Base-by-base conservation (phyloP, 2,888 invertebrate species). In the Stenoptilia bipunctidactyla region DNA sequence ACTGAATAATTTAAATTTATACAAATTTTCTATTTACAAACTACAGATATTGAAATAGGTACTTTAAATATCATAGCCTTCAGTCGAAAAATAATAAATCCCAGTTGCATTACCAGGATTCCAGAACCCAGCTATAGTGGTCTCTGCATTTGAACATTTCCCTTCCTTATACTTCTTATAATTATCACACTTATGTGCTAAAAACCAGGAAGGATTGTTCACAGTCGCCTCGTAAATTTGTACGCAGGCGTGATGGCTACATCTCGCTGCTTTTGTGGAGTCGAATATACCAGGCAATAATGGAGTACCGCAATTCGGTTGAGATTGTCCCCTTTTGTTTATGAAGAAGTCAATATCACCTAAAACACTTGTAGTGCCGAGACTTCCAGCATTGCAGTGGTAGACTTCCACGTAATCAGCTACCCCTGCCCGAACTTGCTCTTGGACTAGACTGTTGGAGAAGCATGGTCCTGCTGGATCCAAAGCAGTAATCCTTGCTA, bases 331-430 rank as follows among this genome's bases (percentile, higher is more conserved):
- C 27, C 86, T 85, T 49, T 86, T 88, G 51, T 89, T 89, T 1
- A 87, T 75, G 49, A 85, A 87, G 57, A 88, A 87, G 55, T 88
- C 88, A 3, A 84, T 65, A 38, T 86, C 86, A 1, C 84, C 88
- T 25, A 87, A 54, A 0, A 85, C 77, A 40, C 73, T 73, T 0
- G 72, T 70, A 1, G 83, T 75, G 1, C 86, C 87, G 1, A 86
- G 54, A 0, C 70, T 72, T 10, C 87, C 88, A 41, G 84, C 84
- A 46, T 87, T 87, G 15, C 88, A 88, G 53, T 89, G 89, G 45
- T 88, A 80, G 0, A 86, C 80, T 53, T 88, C 88, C 0, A 89
- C 88, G 49, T 87, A 86, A 0, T 77, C 68, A 0, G 88, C 89
- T 15, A 88, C 85, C 3, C 80, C 79, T 13, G 80, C 69, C 37